Base-by-base conservation (phyloP, 2,888 invertebrate genomes). In the Hoplodrina ambigua region DNA sequence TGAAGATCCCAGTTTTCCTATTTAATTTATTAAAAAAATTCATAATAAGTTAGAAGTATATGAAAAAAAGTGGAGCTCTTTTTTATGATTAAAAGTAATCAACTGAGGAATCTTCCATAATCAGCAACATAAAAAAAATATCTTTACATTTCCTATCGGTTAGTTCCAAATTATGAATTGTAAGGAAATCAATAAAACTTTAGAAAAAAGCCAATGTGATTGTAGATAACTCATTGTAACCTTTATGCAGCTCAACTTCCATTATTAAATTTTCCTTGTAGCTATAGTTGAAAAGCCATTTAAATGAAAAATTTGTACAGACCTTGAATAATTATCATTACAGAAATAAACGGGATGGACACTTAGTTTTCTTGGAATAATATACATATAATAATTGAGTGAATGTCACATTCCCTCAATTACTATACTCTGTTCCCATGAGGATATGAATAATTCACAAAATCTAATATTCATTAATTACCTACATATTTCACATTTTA, bases 341-440 rank as follows among this genome's bases (percentile, higher is more conserved):
- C 10, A 69, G 60, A 30, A 19, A 58, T 66, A 65, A 70, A 58
- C 33, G 17, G 37, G 33, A 56, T 52, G 50, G 37, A 33, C 19
- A 54, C 53, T 62, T 55, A 69, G 33, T 61, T 60, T n/a, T 33
- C 8, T 17, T 58, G 53, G 59, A n/a, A n/a, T n/a, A n/a, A n/a
- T n/a, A n/a, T n/a, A n/a, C 69, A 68, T 52, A 70, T 66, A 55
- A 66, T 71, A 69, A 70, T 73, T 70, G 57, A 60, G 37, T 13
- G n/a, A 46, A n/a, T 30, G 25, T n/a, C n/a, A n/a, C n/a, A n/a
- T n/a, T n/a, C n/a, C n/a, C n/a, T n/a, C n/a, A n/a, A n/a, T n/a
- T n/a, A n/a, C 41, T 5, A 17, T 44, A 17, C 19, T 75, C 55
- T 75, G 55, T 59, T 55, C 25, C 37, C 20, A 19, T 17, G 50